Evolutionary conservation across 2,797 vertebrate species (phyloP), one percentile per base, ranked within the genome.

Genomic region (Cyprinodon diabolis): DNA sequence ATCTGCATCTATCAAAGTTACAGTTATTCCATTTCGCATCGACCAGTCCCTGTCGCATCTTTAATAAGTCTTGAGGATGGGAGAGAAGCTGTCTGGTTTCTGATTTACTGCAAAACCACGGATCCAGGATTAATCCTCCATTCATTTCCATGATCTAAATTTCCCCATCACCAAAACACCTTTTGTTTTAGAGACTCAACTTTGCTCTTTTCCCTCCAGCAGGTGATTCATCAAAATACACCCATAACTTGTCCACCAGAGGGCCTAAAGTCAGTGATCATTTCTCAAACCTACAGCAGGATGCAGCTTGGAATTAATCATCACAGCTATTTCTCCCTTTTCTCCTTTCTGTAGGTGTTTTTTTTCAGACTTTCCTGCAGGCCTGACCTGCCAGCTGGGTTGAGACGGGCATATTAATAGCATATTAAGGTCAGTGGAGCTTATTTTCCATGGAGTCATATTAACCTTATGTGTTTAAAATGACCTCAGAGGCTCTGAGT

Each of bases 351-450:
- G 0, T 0, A 71, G 82, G 85, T 74, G 6, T 77, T 77, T 63
- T 70, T 77, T 63, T 70, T 78, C 78, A 69, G 79, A 78, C 76
- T 62, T 75, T 69, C 74, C 74, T 72, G 80, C 4, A 67, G 80
- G 70, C 65, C 9, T 69, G 89, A 88, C 84, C 84, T 66, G 40
- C 81, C 25, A 25, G 77, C 70, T 4, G 69, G 17, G 52, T 72
- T 55, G 69, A 65, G 74, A 79, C 75, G 47, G 69, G 79, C 83
- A 82, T 83, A 81, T 86, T 88, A 87, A 90, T 83, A 85, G 80
- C 82, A 77, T 75, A 86, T 90, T 90, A 89, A 88, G 86, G 81
- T 85, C 84, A 85, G 85, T 40, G 86, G 68, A 86, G 80, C 79
- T 87, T 79, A 3, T 90, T 86, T 79, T 74, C 90, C 87, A 90